These are phyloP conservation scores for Telenomus remus DNA, from an alignment of 1,140 invertebrate species.

Conservation along the genomic window DNA sequence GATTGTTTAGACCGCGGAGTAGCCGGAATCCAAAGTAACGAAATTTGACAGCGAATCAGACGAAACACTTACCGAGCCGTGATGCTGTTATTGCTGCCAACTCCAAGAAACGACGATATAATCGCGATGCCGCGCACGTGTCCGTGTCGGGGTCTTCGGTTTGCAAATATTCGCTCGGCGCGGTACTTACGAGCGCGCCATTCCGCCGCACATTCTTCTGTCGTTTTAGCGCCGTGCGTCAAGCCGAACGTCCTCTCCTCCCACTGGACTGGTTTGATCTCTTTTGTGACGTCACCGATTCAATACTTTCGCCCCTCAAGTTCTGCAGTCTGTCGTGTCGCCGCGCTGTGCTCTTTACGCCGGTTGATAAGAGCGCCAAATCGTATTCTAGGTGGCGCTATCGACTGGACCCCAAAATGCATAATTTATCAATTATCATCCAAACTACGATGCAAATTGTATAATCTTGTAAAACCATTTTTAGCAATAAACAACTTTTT, in stretches of 20 bases:
- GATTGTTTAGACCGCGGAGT: background rate
- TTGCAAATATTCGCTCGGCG: constrained; percentile 17
- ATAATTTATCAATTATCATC: too few relatives aligned
- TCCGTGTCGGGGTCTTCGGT: background rate
- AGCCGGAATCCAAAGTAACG: too few relatives aligned
- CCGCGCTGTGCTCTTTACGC: constrained; percentile 33
- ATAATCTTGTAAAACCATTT: too few relatives aligned
- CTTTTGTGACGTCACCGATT: constrained; percentile 76
- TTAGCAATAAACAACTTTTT: too few relatives aligned
- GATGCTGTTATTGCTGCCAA: too few relatives aligned
- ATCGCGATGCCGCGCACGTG: background rate
- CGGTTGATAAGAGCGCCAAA: constrained; percentile 20
- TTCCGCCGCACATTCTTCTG: constrained; percentile 65
- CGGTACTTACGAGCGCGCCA: constrained; percentile 11
- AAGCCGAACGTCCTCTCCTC: constrained; percentile 51
- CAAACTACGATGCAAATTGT: too few relatives aligned
- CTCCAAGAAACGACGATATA: too few relatives aligned
- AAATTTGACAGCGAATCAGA: too few relatives aligned
- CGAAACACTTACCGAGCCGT: too few relatives aligned
- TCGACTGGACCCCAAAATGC: too few relatives aligned
- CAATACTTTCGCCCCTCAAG: constrained; percentile 71
- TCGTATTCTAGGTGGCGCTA: constrained; percentile 20
- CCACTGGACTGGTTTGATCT: constrained; percentile 66
- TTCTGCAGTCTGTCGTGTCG: constrained; percentile 32
- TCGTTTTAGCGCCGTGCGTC: constrained; percentile 12